Evolutionary conservation across 2,113 vertebrate species (phyloP), one percentile per base, ranked within the genome.

Genomic region (Myanophis thanlyinensis): DNA sequence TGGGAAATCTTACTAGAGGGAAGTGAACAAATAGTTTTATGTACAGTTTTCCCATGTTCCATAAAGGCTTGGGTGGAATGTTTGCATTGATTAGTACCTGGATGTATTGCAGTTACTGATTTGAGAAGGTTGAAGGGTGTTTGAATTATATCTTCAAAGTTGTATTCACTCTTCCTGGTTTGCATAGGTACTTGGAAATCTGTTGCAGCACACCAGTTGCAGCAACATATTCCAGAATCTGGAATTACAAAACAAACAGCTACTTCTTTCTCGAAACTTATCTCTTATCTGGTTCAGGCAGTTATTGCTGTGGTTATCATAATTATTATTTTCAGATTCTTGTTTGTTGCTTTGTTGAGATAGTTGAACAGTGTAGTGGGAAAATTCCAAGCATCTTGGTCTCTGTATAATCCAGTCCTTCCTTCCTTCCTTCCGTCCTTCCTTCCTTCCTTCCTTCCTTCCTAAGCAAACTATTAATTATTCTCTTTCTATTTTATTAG

Each of bases 401-500:
- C 2, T 49, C 27, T n/a, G 4, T 46, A n/a, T n/a, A n/a, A n/a
- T 25, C 56, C 25, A 27, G 2, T 3, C 9, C 5, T 54, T 54
- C 52, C 20, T 53, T 53, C 52, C 20, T 22, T 22, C 52, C 20
- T 7, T 54, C 20, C 52, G 35, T 80, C 3, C 4, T 80, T 40
- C 27, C 3, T 30, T 49, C 9, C 85, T 4, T 49, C 35, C 80
- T 9, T 23, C 15, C 20, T 8, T 27, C 46, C 85, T 88, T 5
- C 25, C 48, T 51, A 56, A 30, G 90, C 49, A 13, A 3, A 30
- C n/a, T 95, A 67, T 22, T 2, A 48, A n/a, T 90, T 59, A 94
- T 15, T 94, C 87, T 23, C 91, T 91, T 87, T 88, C 44, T 95
- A 40, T 88, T 62, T 94, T 89, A 89, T 84, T 90, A 91, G 22